Evolutionary conservation across 2,113 vertebrate species (phyloP).

Genomic region (Podarcis cretensis): DNA sequence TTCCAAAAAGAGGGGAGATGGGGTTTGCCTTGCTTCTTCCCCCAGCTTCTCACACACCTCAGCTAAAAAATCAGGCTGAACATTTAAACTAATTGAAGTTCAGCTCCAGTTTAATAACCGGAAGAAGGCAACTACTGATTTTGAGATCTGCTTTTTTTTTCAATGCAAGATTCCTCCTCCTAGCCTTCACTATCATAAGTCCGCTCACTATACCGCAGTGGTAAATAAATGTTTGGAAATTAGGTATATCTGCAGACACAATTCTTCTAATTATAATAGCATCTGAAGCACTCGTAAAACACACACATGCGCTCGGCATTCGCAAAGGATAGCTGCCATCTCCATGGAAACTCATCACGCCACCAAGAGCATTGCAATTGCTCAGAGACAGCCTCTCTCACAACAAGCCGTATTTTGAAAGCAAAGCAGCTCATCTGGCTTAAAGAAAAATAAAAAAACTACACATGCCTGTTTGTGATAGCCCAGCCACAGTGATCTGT

Average conservation of each 20-base stretch:
- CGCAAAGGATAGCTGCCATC: not conserved
- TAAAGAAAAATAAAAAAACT: not conserved
- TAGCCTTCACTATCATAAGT: rapidly evolving
- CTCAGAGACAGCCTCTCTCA: not conserved
- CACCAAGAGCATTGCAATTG: not conserved
- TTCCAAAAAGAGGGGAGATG: too few species aligned
- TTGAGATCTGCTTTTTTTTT: not conserved
- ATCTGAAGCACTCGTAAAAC: not conserved
- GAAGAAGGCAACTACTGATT: not conserved
- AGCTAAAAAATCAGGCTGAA: not conserved
- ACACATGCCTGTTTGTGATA: too few species aligned
- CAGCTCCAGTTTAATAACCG: not conserved
- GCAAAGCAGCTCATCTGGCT: not conserved
- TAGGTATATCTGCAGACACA: not conserved
- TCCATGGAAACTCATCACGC: slow-evolving; percentile 3
- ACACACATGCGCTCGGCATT: not conserved
- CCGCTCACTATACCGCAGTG: rapidly evolving
- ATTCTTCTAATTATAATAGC: too few species aligned
- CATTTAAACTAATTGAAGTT: not conserved
- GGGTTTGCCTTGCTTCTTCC: too few species aligned
- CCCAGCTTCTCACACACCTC: too few species aligned
- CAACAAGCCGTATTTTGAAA: not conserved
- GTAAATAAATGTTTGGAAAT: not conserved
- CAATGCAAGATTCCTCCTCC: not conserved
- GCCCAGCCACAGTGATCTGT: too few species aligned